phyloP scores from a whole-genome alignment of 2,888 invertebrate genomes.

The Leptopilina drosophilae region DNA sequence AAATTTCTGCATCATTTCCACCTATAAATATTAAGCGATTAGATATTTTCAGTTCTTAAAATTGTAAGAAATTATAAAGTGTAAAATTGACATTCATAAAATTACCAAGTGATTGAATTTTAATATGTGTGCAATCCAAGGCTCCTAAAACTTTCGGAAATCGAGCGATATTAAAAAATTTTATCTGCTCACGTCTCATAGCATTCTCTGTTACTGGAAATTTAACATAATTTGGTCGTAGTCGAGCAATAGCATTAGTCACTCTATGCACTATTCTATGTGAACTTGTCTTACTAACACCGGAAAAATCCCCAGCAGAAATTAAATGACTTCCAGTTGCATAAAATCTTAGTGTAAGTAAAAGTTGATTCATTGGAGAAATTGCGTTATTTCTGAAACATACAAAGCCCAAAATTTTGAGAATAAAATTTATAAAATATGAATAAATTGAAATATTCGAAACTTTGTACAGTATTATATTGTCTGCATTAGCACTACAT shows the following conservation, averaged over 20 bases:
- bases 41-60: no score
- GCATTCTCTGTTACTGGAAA: slow-evolving; percentile 46
- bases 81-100: no score
- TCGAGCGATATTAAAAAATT: slow-evolving; percentile 57
- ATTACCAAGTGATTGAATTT: slow-evolving; percentile 56
- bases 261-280: slow-evolving; percentile 54
- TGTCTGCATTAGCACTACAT: no score
- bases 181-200: slow-evolving; percentile 44
- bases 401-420: no score
- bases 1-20: no score
- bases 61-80: no score
- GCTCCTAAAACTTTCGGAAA: slow-evolving; percentile 61
- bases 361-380: slow-evolving; percentile 44
- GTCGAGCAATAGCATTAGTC: slow-evolving; percentile 53
- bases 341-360: slow-evolving; percentile 53
- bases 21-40: no score
- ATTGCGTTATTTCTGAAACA: slow-evolving; percentile 6
- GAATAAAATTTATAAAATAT: no score
- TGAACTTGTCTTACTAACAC: slow-evolving; percentile 54
- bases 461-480: no score
- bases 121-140: slow-evolving; percentile 62
- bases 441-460: no score
- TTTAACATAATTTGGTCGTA: slow-evolving; percentile 44
- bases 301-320: slow-evolving; percentile 54
- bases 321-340: slow-evolving; percentile 48